Conservation (phyloP, 2,113 vertebrate species). For the Haemorhous mexicanus region DNA sequence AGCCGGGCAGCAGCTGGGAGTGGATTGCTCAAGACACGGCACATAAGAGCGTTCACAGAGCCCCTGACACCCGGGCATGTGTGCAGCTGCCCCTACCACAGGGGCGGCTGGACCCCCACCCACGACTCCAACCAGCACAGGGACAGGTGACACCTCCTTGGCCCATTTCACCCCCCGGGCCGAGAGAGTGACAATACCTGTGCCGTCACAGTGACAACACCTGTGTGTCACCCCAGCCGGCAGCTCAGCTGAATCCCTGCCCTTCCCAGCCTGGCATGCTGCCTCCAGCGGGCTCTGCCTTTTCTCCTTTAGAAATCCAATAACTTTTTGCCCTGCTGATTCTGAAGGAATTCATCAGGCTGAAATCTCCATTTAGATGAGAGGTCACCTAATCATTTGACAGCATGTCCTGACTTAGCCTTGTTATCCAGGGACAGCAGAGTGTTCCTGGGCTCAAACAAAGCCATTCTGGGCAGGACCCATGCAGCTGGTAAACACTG, state of each 20-base stretch:
- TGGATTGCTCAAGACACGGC: conserved; percentile 3
- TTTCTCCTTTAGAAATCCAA: neutral
- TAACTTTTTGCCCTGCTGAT: neutral
- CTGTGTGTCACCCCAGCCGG: neutral
- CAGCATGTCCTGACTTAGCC: neutral
- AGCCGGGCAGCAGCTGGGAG: conserved; percentile 42
- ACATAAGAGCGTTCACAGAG: neutral
- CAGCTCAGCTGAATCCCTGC: neutral
- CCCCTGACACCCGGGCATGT: neutral
- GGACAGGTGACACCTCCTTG: neutral
- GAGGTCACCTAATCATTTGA: neutral
- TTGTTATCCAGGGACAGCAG: neutral
- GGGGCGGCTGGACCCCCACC: neutral
- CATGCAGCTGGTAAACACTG: neutral
- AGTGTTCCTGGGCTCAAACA: neutral
- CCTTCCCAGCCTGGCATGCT: neutral
- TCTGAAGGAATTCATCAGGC: neutral
- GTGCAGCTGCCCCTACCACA: neutral
- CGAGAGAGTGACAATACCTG: neutral
- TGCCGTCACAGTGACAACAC: rapidly evolving
- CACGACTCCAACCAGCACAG: neutral
- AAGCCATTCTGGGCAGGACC: neutral
- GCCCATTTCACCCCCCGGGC: no score
- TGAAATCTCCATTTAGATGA: neutral
- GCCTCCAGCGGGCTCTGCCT: neutral